phyloP scores from a whole-genome alignment of 1,140 invertebrate genomes.

The Leguminivora glycinivorella region DNA sequence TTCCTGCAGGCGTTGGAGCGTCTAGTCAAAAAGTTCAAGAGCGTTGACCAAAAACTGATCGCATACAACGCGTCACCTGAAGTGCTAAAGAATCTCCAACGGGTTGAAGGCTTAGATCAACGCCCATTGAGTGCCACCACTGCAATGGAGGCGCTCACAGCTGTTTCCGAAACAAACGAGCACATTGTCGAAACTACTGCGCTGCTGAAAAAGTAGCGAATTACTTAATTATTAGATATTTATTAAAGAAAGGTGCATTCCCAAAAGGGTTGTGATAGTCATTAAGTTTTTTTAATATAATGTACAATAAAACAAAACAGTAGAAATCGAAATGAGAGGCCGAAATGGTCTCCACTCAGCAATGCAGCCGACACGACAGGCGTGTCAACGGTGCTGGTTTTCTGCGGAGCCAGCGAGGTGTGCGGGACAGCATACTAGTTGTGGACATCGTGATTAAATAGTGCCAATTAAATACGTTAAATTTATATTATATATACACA shows the following conservation, averaged over 20 bases:
- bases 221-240: neutral
- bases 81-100: slow-evolving; percentile 44
- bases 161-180: neutral
- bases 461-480: too few species aligned
- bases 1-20: slow-evolving; percentile 63
- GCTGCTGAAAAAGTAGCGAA: slow-evolving; percentile 15
- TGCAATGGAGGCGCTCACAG: slow-evolving; percentile 8
- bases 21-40: slow-evolving; percentile 81
- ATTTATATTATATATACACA: too few species aligned
- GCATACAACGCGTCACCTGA: slow-evolving; percentile 84
- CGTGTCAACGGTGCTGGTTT: too few species aligned
- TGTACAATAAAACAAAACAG: too few species aligned
- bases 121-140: slow-evolving; percentile 36
- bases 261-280: neutral
- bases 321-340: too few species aligned
- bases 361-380: too few species aligned
- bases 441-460: too few species aligned
- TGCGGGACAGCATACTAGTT: too few species aligned
- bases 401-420: too few species aligned
- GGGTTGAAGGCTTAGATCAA: slow-evolving; percentile 36
- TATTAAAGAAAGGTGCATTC: neutral
- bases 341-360: too few species aligned
- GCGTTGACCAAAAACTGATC: slow-evolving; percentile 80
- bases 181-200: slow-evolving; percentile 31
- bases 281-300: neutral